phyloP scores from a whole-genome alignment of 2,797 vertebrate species.

The Notolepis coatsorum region DNA sequence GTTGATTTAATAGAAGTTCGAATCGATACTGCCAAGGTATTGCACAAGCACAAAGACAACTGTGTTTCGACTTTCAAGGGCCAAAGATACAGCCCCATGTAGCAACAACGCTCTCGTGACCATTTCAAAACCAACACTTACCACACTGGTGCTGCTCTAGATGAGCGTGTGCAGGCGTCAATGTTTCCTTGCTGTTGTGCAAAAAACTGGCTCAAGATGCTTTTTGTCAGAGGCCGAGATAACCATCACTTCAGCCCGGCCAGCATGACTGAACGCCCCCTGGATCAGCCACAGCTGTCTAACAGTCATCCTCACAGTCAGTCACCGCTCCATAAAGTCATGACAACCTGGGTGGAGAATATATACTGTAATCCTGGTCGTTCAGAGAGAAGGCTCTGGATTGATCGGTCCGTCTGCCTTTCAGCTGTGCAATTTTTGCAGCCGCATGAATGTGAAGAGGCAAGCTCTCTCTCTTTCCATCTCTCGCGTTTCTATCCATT shows the following conservation, averaged over 20 bases:
- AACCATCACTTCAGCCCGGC: slow-evolving; percentile 20
- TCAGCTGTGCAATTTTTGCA: slow-evolving; percentile 9
- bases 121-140: slow-evolving; percentile 48
- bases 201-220: slow-evolving; percentile 31
- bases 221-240: slow-evolving; percentile 17
- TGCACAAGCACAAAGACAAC: slow-evolving; percentile 21
- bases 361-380: slow-evolving; percentile 28
- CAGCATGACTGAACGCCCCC: slow-evolving; percentile 41
- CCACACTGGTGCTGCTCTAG: slow-evolving; percentile 41
- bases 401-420: no score
- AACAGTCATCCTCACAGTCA: slow-evolving; percentile 47
- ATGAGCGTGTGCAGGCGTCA: slow-evolving; percentile 33
- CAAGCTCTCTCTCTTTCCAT: neutral
- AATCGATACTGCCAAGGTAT: slow-evolving; percentile 1
- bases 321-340: slow-evolving; percentile 19
- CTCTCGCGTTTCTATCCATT: slow-evolving; percentile 1
- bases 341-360: slow-evolving; percentile 20
- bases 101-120: slow-evolving; percentile 35
- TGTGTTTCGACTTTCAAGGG: neutral
- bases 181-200: slow-evolving; percentile 41
- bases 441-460: slow-evolving; percentile 1
- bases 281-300: slow-evolving; percentile 58
- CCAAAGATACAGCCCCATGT: neutral
- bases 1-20: slow-evolving; percentile 26
- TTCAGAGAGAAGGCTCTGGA: slow-evolving; percentile 14